phyloP scores from a whole-genome alignment of 2,797 vertebrate species.

The Rallus crepitans region DNA sequence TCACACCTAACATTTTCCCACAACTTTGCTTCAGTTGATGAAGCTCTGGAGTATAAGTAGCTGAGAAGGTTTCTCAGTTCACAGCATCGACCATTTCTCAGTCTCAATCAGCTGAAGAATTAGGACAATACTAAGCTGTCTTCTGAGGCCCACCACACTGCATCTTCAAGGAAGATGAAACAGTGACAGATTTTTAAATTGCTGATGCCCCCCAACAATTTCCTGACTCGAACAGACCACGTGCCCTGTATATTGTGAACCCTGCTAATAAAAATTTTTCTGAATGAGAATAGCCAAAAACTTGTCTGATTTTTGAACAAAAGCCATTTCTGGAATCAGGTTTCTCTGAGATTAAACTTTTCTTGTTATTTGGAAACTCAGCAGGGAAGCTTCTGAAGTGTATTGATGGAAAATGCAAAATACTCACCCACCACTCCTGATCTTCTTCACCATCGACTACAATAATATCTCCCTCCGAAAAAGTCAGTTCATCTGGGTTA shows the following conservation, averaged over 20 bases:
- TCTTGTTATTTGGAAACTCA: too few relatives aligned
- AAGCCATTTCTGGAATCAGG: neutral
- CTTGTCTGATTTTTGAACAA: neutral
- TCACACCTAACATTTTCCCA: neutral
- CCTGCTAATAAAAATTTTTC: neutral
- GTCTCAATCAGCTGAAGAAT: neutral
- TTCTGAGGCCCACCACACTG: neutral
- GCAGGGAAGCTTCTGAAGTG: neutral
- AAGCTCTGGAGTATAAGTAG: neutral
- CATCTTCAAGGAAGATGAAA: neutral
- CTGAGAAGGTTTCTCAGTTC: neutral
- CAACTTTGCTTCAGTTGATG: neutral
- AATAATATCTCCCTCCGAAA: conserved; percentile 96
- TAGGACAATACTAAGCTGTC: neutral
- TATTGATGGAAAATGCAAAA: neutral
- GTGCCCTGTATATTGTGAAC: neutral
- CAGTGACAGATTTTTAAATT: neutral
- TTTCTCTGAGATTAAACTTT: neutral
- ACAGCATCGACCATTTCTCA: neutral
- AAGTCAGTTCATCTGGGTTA: conserved; percentile 97
- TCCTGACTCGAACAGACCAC: neutral
- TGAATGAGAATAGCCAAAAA: neutral
- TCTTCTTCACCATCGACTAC: conserved; percentile 98
- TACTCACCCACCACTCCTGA: conserved; percentile 99
- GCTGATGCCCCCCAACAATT: neutral